Conservation (phyloP, 2,797 vertebrate genomes). For the Melanotaenia parkinsoni region DNA sequence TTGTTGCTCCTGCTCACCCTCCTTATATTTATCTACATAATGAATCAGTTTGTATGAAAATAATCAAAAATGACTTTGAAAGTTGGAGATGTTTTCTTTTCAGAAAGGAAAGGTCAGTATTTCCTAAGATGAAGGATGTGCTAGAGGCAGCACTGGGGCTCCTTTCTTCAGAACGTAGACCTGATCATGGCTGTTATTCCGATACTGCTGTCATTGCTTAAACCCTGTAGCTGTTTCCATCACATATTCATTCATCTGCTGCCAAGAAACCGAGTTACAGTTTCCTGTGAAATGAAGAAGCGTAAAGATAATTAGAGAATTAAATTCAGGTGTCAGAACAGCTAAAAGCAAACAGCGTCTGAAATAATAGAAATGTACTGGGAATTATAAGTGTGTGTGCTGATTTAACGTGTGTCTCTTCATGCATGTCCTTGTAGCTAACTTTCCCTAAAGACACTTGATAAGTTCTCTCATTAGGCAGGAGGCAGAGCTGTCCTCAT, state of each 20-base stretch:
- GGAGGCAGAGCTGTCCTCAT: conserved; percentile 54
- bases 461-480: conserved; percentile 49
- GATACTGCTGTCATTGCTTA: too few species aligned
- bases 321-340: neutral
- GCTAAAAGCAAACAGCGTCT: neutral
- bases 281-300: neutral
- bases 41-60: too few species aligned
- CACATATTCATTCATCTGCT: neutral
- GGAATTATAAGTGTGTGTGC: neutral
- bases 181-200: too few species aligned
- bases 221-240: neutral
- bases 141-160: too few species aligned
- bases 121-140: too few species aligned
- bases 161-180: too few species aligned
- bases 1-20: too few species aligned
- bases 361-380: neutral
- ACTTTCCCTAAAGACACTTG: conserved; percentile 33
- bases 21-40: too few species aligned
- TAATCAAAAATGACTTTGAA: too few species aligned
- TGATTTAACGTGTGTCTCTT: conserved; percentile 13
- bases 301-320: neutral
- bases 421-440: conserved; percentile 26
- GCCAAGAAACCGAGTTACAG: neutral
- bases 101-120: too few species aligned
- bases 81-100: too few species aligned